Percentiles rank a stretch among this genome's conserved stretches.
Conservation (phyloP, 1,140 invertebrate species). For the Diuraphis noxia region DNA sequence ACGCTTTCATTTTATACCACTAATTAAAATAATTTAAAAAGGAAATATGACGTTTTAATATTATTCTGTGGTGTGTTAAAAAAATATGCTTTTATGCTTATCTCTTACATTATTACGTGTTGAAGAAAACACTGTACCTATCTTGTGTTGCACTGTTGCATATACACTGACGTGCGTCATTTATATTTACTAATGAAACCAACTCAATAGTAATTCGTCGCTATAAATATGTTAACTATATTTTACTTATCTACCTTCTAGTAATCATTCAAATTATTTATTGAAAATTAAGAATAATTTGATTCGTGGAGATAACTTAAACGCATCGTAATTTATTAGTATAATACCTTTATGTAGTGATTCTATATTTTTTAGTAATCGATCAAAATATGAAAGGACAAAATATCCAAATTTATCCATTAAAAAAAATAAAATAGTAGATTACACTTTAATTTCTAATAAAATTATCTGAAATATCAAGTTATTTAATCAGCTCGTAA, state of each 20-base stretch:
- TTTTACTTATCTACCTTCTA: too few species aligned
- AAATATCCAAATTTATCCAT: too few species aligned
- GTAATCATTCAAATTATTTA: neutral
- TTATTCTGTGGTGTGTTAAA: neutral
- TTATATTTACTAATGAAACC: neutral
- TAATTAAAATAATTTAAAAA: constrained; percentile 8
- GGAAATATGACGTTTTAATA: neutral
- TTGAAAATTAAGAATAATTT: neutral
- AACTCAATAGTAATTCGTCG: neutral
- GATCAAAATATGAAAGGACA: too few species aligned
- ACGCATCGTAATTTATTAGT: too few species aligned
- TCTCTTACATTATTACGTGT: neutral
- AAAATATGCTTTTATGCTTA: neutral
- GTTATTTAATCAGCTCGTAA: too few species aligned
- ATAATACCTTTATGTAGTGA: too few species aligned
- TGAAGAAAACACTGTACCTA: neutral
- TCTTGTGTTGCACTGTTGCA: too few species aligned
- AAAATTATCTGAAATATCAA: too few species aligned
- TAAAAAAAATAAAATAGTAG: too few species aligned
- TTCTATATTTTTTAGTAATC: too few species aligned
- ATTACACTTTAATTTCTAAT: too few species aligned
- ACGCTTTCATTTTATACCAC: neutral
- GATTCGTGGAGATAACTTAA: neutral
- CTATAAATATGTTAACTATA: neutral
- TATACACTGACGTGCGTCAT: neutral